A percentile compares a stretch with the other conserved stretches of the same genome.
Conservation (phyloP, 1,140 invertebrate species). For the Brachionus manjavacas region DNA sequence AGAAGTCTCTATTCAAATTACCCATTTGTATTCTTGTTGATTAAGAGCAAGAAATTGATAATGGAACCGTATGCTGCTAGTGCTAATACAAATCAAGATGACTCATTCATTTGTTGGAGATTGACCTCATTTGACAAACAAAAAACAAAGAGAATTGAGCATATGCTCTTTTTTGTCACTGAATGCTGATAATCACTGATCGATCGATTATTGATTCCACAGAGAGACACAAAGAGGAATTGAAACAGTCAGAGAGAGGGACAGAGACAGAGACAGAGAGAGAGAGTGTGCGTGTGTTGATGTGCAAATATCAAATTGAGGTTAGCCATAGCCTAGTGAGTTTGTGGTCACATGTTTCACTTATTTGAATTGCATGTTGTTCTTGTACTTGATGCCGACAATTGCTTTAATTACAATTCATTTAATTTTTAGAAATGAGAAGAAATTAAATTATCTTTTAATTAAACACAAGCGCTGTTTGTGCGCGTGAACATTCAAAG, state of each 20-base stretch:
- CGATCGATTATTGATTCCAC: not conserved
- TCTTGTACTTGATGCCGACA: not conserved
- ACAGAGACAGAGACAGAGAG: not conserved
- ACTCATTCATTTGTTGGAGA: too few relatives aligned
- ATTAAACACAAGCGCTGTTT: not conserved
- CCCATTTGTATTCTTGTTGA: not conserved
- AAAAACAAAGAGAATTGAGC: too few relatives aligned
- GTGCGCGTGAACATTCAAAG: not conserved
- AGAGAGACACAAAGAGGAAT: not conserved
- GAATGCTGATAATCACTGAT: not conserved
- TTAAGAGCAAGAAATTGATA: not conserved
- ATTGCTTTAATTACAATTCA: not conserved
- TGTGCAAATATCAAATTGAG: not conserved
- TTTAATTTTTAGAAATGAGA: not conserved
- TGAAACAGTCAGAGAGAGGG: not conserved
- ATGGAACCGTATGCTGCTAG: conserved; percentile 7
- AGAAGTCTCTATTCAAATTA: not conserved
- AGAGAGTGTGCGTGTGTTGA: not conserved
- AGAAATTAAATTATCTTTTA: not conserved
- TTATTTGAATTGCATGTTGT: not conserved
- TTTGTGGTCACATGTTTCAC: not conserved
- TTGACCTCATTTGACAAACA: not conserved
- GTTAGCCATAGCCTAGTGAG: not conserved
- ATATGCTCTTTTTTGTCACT: not conserved
- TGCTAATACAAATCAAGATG: too few relatives aligned